These are phyloP conservation scores for Ischnura elegans DNA, from an alignment of 2,888 invertebrate genomes.

Conservation along the genomic window DNA sequence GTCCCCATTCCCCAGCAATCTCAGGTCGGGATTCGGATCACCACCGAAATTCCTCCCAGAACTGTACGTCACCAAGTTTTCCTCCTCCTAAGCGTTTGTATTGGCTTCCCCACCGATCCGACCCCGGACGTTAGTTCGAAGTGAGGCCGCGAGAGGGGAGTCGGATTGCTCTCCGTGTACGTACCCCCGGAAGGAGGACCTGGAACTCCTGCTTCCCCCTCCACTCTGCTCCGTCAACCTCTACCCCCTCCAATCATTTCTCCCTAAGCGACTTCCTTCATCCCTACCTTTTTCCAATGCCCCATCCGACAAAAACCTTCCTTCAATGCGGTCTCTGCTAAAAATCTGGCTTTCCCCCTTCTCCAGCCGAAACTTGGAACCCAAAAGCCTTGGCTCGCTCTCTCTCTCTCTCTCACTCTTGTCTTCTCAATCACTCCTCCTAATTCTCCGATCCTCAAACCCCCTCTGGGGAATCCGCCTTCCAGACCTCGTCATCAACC, in stretches of 20 bases:
- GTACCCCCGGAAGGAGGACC: background rate
- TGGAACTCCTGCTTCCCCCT: conserved; percentile 6
- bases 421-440: background rate
- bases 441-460: background rate
- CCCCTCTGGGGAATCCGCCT: background rate
- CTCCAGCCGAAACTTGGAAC: background rate
- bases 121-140: background rate
- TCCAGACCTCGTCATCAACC: background rate
- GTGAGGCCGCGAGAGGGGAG: background rate
- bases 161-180: background rate
- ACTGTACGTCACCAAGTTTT: conserved; percentile 50
- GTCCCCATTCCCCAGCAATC: background rate
- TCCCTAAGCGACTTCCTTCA: conserved; percentile 44
- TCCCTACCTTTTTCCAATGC: conserved; percentile 24
- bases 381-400: background rate
- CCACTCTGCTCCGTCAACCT: background rate
- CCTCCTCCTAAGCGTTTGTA: background rate
- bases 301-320: background rate
- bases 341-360: no score
- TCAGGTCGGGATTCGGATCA: background rate
- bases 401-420: background rate
- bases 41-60: conserved; percentile 26
- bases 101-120: background rate
- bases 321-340: no score
- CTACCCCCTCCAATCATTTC: background rate